Conservation (phyloP, 2,888 invertebrate genomes). For the Acanthosoma haemorrhoidale region DNA sequence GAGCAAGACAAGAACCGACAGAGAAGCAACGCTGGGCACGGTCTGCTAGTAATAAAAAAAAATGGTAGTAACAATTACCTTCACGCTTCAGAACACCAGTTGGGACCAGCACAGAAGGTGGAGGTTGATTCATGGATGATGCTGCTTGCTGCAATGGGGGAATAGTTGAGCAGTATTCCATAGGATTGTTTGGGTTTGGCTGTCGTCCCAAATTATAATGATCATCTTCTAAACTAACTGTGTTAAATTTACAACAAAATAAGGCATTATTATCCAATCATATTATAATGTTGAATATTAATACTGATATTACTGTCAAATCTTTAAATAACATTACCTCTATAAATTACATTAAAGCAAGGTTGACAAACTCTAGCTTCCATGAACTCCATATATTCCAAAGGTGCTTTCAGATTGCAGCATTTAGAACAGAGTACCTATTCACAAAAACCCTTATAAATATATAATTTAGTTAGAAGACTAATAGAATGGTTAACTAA, state of each 20-base stretch:
- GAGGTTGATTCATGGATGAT: conserved; percentile 46
- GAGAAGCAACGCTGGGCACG: too few species aligned
- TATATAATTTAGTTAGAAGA: too few species aligned
- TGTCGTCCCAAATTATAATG: conserved; percentile 37
- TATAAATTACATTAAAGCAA: conserved; percentile 58
- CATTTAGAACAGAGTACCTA: conserved; percentile 73
- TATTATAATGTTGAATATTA: not conserved
- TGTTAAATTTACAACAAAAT: not conserved
- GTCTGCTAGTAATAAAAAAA: too few species aligned
- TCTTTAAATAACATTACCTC: conserved; percentile 45
- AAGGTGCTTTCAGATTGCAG: conserved; percentile 63
- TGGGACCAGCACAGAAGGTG: conserved; percentile 75
- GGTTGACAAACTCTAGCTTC: conserved; percentile 72
- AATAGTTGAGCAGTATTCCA: conserved; percentile 79
- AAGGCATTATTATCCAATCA: not conserved
- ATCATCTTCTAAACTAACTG: conserved; percentile 30
- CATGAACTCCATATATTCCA: conserved; percentile 67
- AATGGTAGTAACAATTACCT: too few species aligned
- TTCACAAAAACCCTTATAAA: not conserved
- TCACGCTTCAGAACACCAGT: conserved; percentile 74
- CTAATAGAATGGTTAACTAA: too few species aligned
- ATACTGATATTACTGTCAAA: too few species aligned
- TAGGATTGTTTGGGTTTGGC: conserved; percentile 77
- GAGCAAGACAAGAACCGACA: too few species aligned
- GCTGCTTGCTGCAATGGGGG: conserved; percentile 70